Base-by-base conservation (phyloP, 2,113 vertebrate species). In the Silurus asotus region DNA sequence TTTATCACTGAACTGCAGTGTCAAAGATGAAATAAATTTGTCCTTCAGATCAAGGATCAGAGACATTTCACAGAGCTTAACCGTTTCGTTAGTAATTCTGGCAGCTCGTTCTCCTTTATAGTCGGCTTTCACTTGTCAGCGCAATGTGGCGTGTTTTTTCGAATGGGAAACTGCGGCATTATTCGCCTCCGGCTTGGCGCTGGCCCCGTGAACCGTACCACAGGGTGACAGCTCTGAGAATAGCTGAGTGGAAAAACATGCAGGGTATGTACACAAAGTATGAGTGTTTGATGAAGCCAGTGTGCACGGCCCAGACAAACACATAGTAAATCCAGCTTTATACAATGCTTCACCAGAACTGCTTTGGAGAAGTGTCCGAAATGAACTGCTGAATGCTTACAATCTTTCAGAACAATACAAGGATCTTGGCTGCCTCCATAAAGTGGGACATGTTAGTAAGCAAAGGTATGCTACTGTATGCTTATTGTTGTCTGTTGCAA, bases 11-110 rank as follows among this genome's bases (percentile, higher is more conserved):
- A 59, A 45, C 0, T 65, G 8, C 53, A 82, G 67, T 55, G 89
- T 88, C 89, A 89, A 77, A 83, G 86, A 88, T 87, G 91, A 88
- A 88, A 81, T 89, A 87, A 88, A 90, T 89, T 65, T 86, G 84
- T 84, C 76, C 62, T 82, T 83, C 53, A 55, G 77, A 67, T 76
- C 90, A 89, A 87, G 80, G 88, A 89, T 92, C 88, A 90, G 69
- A 84, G 69, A 61, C 45, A 37, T 76, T 81, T 85, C 64, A 25
- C 8, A 55, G 86, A 87, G 88, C 59, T 91, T 86, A 88, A 89
- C 88, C 67, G 65, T 74, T 81, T 67, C 49, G 28, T 53, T 25
- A 25, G 69, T 81, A 81, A 84, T 84, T 84, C 76, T 81, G 87
- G 65, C 76, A 79, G 83, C 20, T 82, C 62, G 37, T 53, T 28